These are phyloP conservation scores for Trachelus tabidus DNA, from an alignment of 2,888 invertebrate species.

Conservation along the genomic window DNA sequence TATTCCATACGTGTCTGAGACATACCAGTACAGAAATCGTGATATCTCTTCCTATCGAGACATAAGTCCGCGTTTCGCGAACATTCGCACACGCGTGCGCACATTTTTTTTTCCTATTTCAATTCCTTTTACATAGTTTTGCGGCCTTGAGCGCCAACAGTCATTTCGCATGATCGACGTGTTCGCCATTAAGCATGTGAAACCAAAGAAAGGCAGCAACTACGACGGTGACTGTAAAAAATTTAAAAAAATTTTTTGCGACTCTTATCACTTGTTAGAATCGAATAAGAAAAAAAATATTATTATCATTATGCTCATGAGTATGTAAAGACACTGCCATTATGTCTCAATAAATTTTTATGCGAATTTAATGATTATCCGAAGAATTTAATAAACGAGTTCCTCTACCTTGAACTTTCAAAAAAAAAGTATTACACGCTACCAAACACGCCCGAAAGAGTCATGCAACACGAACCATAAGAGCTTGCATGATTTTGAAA, in stretches of 20 bases:
- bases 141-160: not conserved
- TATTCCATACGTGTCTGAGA: not conserved
- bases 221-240: not conserved
- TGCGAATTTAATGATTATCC: not conserved
- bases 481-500: not conserved
- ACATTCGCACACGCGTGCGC: not conserved
- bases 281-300: not conserved
- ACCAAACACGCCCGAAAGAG: not conserved
- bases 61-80: not conserved
- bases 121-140: not conserved
- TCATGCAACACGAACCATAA: not conserved
- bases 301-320: not conserved
- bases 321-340: not conserved
- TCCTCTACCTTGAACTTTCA: not conserved
- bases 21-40: not conserved
- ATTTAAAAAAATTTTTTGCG: not conserved
- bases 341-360: not conserved
- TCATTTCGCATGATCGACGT: not conserved
- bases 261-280: not conserved
- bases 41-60: not conserved
- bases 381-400: not conserved
- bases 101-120: not conserved
- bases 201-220: not conserved
- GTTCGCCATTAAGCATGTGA: not conserved
- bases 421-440: not conserved